A percentile compares a stretch with the other conserved stretches of the same genome.
These are phyloP conservation scores for Progne subis DNA, from an alignment of 2,113 vertebrate genomes.

Conservation along the genomic window DNA sequence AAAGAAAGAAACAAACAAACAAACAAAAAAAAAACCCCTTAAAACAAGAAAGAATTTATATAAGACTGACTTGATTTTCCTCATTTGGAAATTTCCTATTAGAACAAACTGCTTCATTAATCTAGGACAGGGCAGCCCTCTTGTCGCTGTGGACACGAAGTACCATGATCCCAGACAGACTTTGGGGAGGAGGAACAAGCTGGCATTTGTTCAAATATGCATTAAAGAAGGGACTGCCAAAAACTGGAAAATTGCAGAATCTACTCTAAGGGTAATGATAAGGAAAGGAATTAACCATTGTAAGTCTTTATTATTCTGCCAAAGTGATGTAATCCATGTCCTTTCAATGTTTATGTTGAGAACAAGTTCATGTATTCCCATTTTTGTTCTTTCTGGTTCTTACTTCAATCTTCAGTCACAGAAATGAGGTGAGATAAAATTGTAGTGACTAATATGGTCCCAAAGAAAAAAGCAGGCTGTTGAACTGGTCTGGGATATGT, in stretches of 20 bases:
- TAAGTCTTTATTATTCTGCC: slow-evolving; percentile 2
- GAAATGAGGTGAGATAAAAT: background rate
- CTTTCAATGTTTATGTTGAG: slow-evolving; percentile 10
- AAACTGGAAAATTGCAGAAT: background rate
- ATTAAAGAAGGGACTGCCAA: slow-evolving; percentile 4
- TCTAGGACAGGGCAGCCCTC: background rate
- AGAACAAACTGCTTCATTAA: background rate
- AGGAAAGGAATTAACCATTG: slow-evolving; percentile 16
- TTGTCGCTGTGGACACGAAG: background rate
- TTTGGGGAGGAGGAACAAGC: background rate
- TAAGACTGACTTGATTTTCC: background rate
- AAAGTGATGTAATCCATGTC: background rate
- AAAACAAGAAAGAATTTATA: background rate
- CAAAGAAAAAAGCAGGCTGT: background rate
- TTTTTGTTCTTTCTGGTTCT: background rate
- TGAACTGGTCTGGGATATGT: background rate
- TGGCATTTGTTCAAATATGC: slow-evolving; percentile 39
- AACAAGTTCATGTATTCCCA: background rate
- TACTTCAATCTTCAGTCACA: background rate
- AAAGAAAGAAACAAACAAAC: no score
- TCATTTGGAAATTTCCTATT: background rate
- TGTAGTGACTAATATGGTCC: background rate
- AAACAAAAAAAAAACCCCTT: background rate
- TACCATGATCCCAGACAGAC: background rate
- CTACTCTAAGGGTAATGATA: background rate